Conservation (phyloP, 2,113 vertebrate species). For the Serinus canaria region DNA sequence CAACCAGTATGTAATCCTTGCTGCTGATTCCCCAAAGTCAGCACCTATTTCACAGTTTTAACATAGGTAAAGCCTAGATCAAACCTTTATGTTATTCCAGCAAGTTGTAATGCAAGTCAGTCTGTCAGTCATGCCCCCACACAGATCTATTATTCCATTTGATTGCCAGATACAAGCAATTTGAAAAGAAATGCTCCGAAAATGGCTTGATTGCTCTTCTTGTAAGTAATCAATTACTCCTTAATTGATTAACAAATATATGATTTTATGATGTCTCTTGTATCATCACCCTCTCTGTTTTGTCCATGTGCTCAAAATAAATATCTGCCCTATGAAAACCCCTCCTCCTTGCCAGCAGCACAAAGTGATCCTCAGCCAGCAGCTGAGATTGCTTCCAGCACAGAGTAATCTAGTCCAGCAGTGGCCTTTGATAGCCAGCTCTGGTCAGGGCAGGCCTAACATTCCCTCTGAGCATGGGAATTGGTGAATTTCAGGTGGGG, state of each 20-base stretch:
- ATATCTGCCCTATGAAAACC: not conserved
- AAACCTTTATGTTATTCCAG: not conserved
- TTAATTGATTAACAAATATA: not conserved
- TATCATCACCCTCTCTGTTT: not conserved
- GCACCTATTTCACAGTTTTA: not conserved
- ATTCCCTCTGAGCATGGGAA: not conserved
- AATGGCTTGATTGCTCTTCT: not conserved
- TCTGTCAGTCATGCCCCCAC: not conserved
- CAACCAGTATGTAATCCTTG: not conserved
- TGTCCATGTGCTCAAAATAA: not conserved
- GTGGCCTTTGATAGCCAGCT: not conserved
- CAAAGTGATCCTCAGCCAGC: not conserved
- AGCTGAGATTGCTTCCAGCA: not conserved
- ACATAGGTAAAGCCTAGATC: not conserved
- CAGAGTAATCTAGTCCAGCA: not conserved
- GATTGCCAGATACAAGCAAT: not conserved
- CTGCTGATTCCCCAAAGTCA: not conserved
- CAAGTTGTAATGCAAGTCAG: not conserved
- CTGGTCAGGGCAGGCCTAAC: not conserved
- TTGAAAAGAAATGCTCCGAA: not conserved
- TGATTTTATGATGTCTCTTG: not conserved
- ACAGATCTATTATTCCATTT: not conserved
- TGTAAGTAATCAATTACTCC: not conserved
- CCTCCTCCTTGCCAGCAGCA: not conserved
- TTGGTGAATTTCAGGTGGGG: not conserved